Percentiles rank a stretch among this genome's conserved stretches.
These are phyloP conservation scores for Formicarius rufipectus DNA, from an alignment of 2,113 vertebrate genomes.

Conservation along the genomic window DNA sequence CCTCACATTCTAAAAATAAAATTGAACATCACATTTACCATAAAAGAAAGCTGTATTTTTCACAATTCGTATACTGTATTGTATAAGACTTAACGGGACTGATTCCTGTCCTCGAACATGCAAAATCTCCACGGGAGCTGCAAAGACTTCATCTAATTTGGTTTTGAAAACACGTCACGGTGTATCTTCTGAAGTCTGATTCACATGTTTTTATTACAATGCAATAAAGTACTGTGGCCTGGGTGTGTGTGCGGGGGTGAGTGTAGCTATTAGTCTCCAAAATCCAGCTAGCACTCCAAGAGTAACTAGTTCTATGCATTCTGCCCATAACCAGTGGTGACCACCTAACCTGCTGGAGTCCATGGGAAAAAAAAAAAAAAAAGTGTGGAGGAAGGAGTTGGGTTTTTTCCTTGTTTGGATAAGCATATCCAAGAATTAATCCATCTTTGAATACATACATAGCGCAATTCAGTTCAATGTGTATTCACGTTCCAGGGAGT, in stretches of 20 bases:
- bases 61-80: neutral
- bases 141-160: neutral
- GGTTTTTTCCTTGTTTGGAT: accelerated
- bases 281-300: neutral
- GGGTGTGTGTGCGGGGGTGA: accelerated
- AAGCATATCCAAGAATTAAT: neutral
- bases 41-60: neutral
- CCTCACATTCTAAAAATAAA: neutral
- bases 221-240: neutral
- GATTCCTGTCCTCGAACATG: neutral
- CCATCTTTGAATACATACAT: neutral
- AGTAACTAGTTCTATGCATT: neutral
- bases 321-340: neutral
- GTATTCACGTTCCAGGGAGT: neutral
- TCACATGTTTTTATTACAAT: neutral
- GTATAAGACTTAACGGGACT: neutral
- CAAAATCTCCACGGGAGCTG: neutral
- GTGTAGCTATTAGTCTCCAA: neutral
- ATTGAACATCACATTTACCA: neutral
- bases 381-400: neutral
- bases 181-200: neutral
- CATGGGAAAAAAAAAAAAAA: neutral
- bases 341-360: neutral
- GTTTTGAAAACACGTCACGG: neutral
- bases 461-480: neutral